These are phyloP conservation scores for Drosophila rufa DNA, from an alignment of 1,140 invertebrate genomes.

Conservation along the genomic window DNA sequence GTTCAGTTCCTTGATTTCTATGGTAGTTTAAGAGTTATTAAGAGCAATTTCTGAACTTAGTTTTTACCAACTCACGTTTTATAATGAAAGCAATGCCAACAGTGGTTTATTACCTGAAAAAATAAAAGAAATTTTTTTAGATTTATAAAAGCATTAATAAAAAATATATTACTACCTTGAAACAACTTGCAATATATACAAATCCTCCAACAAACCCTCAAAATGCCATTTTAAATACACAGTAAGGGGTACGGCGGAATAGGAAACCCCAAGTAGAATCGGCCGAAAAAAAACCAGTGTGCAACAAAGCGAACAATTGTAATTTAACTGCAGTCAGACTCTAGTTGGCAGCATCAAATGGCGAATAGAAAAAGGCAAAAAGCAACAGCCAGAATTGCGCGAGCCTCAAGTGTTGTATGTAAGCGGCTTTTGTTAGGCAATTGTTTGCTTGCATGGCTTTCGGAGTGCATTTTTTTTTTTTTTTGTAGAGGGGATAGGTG, in stretches of 20 bases:
- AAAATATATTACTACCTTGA: not conserved
- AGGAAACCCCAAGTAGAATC: slow-evolving; percentile 20
- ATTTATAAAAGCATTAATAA: slow-evolving; percentile 2
- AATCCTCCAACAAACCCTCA: too few species aligned
- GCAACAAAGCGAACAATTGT: slow-evolving; percentile 82
- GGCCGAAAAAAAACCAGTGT: slow-evolving; percentile 59
- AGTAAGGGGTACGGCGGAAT: slow-evolving; percentile 11
- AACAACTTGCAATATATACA: not conserved
- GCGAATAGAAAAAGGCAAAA: slow-evolving; percentile 14
- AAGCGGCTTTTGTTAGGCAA: slow-evolving; percentile 81
- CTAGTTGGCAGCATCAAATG: slow-evolving; percentile 68
- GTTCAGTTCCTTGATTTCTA: too few species aligned
- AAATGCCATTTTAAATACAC: not conserved
- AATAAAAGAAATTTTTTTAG: slow-evolving; percentile 3
- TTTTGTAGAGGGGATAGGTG: not conserved
- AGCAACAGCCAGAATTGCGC: slow-evolving; percentile 59
- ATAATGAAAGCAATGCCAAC: not conserved
- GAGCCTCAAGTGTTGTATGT: slow-evolving; percentile 82
- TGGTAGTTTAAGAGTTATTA: not conserved
- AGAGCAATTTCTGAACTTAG: not conserved
- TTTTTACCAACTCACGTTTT: not conserved
- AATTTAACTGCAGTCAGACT: slow-evolving; percentile 83
- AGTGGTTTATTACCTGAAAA: slow-evolving; percentile 19
- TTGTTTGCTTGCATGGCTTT: slow-evolving; percentile 61
- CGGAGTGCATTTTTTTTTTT: slow-evolving; percentile 1